Percentiles rank a stretch among this genome's conserved stretches.
phyloP scores from a whole-genome alignment of 1,140 invertebrate genomes.

The Pemphigus obesinymphae region DNA sequence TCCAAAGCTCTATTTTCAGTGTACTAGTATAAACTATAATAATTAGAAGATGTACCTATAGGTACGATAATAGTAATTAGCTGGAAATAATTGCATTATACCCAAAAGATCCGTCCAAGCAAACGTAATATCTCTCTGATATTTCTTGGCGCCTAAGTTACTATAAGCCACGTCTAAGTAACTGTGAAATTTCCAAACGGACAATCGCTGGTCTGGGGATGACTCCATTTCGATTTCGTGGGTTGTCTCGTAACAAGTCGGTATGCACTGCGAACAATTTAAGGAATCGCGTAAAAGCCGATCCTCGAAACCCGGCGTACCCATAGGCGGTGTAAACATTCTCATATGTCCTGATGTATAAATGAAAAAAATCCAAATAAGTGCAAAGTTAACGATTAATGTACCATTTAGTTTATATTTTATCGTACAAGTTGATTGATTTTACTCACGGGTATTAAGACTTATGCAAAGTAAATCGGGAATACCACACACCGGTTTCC shows the following conservation, averaged over 20 bases:
- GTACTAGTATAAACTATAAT: too few relatives aligned
- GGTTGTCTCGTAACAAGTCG: slow-evolving; percentile 45
- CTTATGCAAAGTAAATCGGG: slow-evolving; percentile 41
- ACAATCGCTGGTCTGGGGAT: slow-evolving; percentile 28
- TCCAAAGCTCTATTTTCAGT: too few relatives aligned
- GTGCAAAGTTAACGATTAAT: not conserved
- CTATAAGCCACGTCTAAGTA: slow-evolving; percentile 46
- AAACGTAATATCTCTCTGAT: slow-evolving; percentile 45
- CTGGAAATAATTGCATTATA: not conserved
- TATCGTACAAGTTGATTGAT: not conserved
- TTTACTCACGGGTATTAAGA: slow-evolving; percentile 41
- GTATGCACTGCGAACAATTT: slow-evolving; percentile 45
- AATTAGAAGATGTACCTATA: too few relatives aligned
- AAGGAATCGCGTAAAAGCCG: slow-evolving; percentile 40
- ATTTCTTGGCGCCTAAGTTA: slow-evolving; percentile 44
- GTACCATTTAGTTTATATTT: too few relatives aligned
- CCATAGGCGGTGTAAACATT: slow-evolving; percentile 42
- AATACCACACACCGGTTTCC: slow-evolving; percentile 42
- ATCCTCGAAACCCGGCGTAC: slow-evolving; percentile 43
- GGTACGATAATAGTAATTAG: not conserved
- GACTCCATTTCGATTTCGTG: slow-evolving; percentile 43
- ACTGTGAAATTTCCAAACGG: slow-evolving; percentile 3
- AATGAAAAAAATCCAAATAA: not conserved
- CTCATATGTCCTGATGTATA: slow-evolving; percentile 36
- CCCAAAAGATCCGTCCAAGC: slow-evolving; percentile 44